phyloP scores from a whole-genome alignment of 2,113 vertebrate species.

The Myrmecophaga tridactyla region DNA sequence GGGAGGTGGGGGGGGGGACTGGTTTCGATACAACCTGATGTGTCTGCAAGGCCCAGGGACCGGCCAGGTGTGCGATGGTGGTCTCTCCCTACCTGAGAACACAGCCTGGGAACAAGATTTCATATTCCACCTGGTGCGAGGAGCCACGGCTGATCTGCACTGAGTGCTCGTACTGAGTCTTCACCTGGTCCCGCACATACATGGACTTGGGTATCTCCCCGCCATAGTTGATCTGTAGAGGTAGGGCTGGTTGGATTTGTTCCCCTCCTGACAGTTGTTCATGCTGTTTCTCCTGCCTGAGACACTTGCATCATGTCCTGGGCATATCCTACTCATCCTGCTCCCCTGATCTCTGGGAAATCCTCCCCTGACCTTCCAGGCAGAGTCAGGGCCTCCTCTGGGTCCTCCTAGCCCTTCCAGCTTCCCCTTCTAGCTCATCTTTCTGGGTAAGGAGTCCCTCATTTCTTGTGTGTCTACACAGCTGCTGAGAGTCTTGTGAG shows the following conservation, averaged over 20 bases:
- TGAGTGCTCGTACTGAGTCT: conserved; percentile 90
- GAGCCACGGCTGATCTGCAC: conserved; percentile 89
- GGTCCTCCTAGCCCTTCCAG: background rate
- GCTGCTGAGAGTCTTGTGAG: background rate
- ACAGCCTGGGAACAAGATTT: conserved; percentile 93
- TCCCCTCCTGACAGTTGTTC: background rate
- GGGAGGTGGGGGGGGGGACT: too few relatives aligned
- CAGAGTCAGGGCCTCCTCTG: background rate
- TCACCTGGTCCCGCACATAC: conserved; percentile 92
- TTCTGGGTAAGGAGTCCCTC: background rate
- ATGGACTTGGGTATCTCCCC: conserved; percentile 91
- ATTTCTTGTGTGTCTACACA: background rate
- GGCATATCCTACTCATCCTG: background rate
- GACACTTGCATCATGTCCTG: background rate
- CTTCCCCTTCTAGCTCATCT: background rate
- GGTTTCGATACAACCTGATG: background rate
- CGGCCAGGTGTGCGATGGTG: too few relatives aligned
- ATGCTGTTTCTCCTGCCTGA: background rate
- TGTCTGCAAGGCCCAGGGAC: background rate
- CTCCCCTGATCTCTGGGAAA: background rate
- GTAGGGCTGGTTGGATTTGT: background rate
- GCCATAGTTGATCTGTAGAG: conserved; percentile 89
- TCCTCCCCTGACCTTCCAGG: background rate
- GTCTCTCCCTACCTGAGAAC: conserved; percentile 89
- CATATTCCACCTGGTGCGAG: conserved; percentile 92